Percentiles rank a stretch among this genome's conserved stretches.
Conservation (phyloP, 2,888 invertebrate species). For the Germaria angustata region DNA sequence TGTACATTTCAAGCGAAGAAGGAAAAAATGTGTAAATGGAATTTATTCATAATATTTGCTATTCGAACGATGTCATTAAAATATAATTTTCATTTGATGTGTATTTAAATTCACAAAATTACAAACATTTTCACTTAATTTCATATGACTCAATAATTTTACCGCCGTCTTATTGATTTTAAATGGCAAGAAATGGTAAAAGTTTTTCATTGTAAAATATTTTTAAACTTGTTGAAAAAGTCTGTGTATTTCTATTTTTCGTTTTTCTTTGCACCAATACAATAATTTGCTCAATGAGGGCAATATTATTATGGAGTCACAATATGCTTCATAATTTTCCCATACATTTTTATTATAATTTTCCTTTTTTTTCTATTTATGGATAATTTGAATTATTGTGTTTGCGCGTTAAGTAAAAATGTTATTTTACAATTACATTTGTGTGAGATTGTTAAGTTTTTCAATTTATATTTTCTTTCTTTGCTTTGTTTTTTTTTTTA, state of each 20-base stretch:
- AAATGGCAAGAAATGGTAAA: not conserved
- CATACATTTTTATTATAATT: constrained; percentile 44
- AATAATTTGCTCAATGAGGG: constrained; percentile 37
- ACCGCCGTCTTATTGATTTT: not conserved
- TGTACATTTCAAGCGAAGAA: not conserved
- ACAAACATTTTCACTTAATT: constrained; percentile 55
- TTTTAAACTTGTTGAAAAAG: constrained; percentile 44
- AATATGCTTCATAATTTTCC: constrained; percentile 53
- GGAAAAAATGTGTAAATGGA: not conserved
- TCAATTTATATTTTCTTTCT: constrained; percentile 19
- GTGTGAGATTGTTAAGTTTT: constrained; percentile 31
- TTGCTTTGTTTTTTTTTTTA: not conserved
- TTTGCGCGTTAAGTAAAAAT: constrained; percentile 5
- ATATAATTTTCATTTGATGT: constrained; percentile 46
- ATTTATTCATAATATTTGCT: not conserved
- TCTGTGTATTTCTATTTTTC: constrained; percentile 15
- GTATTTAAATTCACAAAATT: constrained; percentile 42
- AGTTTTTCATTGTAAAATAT: constrained; percentile 42
- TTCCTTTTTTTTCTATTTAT: constrained; percentile 6
- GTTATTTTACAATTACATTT: constrained; percentile 37
- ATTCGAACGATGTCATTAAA: constrained; percentile 48
- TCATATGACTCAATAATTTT: constrained; percentile 43
- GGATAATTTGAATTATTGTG: constrained; percentile 40
- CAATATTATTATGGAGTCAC: constrained; percentile 29
- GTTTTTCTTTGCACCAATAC: constrained; percentile 28